Conservation (phyloP, 2,888 invertebrate species). For the Tribolium freemani region DNA sequence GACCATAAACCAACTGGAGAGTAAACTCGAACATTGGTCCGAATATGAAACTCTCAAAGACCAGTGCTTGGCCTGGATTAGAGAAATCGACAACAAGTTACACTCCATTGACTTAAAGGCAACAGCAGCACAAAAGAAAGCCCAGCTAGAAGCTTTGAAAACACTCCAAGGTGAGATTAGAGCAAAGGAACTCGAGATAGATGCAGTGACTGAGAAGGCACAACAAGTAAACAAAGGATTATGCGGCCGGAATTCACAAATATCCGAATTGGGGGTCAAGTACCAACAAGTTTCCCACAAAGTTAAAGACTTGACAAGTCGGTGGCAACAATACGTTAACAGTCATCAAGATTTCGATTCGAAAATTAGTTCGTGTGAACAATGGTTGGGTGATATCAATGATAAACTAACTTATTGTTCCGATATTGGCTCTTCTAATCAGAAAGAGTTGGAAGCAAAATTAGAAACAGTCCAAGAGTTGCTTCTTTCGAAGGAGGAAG, state of each 20-base stretch:
- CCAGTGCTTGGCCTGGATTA: constrained; percentile 87
- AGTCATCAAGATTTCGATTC: constrained; percentile 91
- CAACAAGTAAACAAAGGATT: constrained; percentile 85
- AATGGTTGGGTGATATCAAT: constrained; percentile 86
- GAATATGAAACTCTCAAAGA: constrained; percentile 92
- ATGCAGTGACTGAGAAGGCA: constrained; percentile 91
- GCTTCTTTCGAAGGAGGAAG: constrained; percentile 92
- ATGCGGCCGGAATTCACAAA: constrained; percentile 83
- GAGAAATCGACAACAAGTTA: constrained; percentile 88
- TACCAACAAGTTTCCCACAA: constrained; percentile 92
- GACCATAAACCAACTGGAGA: constrained; percentile 84
- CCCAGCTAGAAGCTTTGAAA: constrained; percentile 85
- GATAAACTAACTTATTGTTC: constrained; percentile 91
- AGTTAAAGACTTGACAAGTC: constrained; percentile 90
- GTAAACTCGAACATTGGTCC: constrained; percentile 90
- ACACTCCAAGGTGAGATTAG: constrained; percentile 88
- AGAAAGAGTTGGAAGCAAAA: constrained; percentile 89
- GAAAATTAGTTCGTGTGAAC: constrained; percentile 82
- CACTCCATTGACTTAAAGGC: constrained; percentile 91
- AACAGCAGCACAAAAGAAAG: constrained; percentile 85
- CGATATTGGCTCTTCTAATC: constrained; percentile 82
- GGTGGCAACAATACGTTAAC: constrained; percentile 93
- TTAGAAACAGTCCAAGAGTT: constrained; percentile 88
- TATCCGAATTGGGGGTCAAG: constrained; percentile 91
- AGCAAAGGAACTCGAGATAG: constrained; percentile 93